Evolutionary conservation across 2,113 vertebrate genomes (phyloP), one percentile per base, ranked within the genome.

Genomic region (Paratilapia polleni): DNA sequence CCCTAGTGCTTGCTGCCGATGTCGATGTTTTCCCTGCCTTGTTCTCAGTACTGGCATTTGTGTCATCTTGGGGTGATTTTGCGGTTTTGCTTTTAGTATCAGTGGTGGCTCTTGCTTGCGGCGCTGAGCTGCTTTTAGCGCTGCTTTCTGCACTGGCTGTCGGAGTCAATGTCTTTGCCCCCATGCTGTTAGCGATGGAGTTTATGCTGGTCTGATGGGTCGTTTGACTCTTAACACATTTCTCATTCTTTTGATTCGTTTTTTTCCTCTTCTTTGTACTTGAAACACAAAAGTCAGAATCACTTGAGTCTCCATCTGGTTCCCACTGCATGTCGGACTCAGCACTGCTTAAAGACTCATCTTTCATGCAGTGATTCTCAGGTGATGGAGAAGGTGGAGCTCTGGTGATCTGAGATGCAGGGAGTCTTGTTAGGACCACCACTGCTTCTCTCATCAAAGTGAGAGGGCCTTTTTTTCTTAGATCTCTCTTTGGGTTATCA

Each of bases 401-500:
- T 0, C 2, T 14, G 14, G 9, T 17, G 4, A 88, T 36, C 63
- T 19, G 0, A 6, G 15, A 2, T 3, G 1, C 4, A 66, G 70
- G 10, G 47, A 93, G 83, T 66, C 63, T 88, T 6, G 13, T 89
- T 70, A 94, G 43, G 20, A 73, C 66, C 54, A 94, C 90, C 4
- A 86, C 68, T 6, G 79, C 52, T 24, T 78, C 3, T 26, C 34
- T 86, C 1, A 7, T 82, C 8, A 9, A 36, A 64, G 2, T 0
- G 6, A 2, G 28, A 31, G 28, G 28, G 28, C 0, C 1, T 5
- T 24, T 62, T 58, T 28, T 24, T 10, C 22, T 6, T 8, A 58
- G 2, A 1, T 8, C 9, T 59, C 15, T 15, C 10, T 24, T 24
- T 1, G 9, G 26, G 12, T 26, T 56, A 8, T 75, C 12, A 8